A percentile compares a stretch with the other conserved stretches of the same genome.
These are phyloP conservation scores for Brachionus manjavacas DNA, from an alignment of 1,140 invertebrate genomes.

Conservation along the genomic window DNA sequence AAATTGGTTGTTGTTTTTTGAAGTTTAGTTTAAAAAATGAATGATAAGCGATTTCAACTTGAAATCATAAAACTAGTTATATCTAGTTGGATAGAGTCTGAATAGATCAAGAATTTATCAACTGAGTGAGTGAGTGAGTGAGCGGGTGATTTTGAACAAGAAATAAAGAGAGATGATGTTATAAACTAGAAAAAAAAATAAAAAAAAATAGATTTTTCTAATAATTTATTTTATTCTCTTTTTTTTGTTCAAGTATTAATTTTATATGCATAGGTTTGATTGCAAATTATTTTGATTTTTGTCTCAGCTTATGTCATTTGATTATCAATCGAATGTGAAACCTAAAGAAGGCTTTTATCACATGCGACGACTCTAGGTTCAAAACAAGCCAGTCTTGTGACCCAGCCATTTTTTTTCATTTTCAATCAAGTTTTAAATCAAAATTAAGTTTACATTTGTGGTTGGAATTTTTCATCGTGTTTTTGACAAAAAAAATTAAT, in stretches of 20 bases:
- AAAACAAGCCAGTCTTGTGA: not conserved
- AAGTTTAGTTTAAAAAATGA: not conserved
- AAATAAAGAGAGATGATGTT: not conserved
- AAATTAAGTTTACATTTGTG: not conserved
- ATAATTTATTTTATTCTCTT: not conserved
- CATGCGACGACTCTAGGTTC: not conserved
- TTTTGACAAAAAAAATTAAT: too few relatives aligned
- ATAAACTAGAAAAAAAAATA: not conserved
- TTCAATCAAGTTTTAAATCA: not conserved
- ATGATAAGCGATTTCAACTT: not conserved
- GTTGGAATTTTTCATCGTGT: too few relatives aligned
- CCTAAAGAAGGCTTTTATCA: not conserved
- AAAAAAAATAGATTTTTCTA: too few relatives aligned
- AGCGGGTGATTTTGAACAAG: not conserved
- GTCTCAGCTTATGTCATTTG: not conserved
- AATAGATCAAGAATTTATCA: conserved; percentile 2
- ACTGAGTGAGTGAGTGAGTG: not conserved
- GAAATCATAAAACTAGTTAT: not conserved
- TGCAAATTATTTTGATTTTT: too few relatives aligned
- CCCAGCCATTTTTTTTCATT: not conserved
- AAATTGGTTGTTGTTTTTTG: too few relatives aligned
- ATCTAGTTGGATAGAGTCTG: not conserved
- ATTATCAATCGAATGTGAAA: not conserved
- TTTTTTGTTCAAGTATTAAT: not conserved
- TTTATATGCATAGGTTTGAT: too few relatives aligned